Percentiles rank a stretch among this genome's conserved stretches.
Evolutionary conservation across 2,888 invertebrate genomes (phyloP).

Genomic region (Odontothrips loti): DNA sequence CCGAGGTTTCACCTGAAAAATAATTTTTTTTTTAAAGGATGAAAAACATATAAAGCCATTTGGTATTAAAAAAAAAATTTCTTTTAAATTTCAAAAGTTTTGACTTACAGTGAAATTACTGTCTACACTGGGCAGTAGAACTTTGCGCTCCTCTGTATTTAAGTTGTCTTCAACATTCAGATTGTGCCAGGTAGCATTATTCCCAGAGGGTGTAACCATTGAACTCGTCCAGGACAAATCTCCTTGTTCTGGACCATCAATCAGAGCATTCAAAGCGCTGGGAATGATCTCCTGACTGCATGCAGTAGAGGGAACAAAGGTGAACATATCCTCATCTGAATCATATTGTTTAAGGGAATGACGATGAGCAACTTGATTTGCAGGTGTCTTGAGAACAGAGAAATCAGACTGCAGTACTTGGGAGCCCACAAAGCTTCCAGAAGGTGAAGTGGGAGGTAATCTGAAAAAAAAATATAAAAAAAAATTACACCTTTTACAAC

Average conservation of each 20-base stretch:
- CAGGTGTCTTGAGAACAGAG: background rate
- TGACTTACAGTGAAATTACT: background rate
- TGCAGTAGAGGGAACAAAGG: background rate
- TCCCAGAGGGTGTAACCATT: background rate
- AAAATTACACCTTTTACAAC: background rate
- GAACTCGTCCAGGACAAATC: background rate
- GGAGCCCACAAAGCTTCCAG: background rate
- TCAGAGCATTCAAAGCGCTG: background rate
- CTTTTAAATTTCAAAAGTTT: background rate
- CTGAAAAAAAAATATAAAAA: background rate
- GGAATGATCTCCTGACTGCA: background rate
- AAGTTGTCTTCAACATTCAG: background rate
- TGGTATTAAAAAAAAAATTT: background rate
- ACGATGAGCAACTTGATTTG: background rate
- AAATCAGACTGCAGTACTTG: background rate
- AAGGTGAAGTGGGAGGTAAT: background rate
- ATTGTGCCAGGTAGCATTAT: background rate
- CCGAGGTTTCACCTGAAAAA: background rate
- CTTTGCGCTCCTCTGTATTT: constrained; percentile 4
- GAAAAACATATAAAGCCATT: background rate
- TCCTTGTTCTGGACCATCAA: background rate
- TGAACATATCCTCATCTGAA: background rate
- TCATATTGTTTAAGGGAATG: background rate
- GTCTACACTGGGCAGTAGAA: background rate
- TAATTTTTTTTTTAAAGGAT: background rate